phyloP scores from a whole-genome alignment of 2,113 vertebrate genomes.

The Hippolais icterina region DNA sequence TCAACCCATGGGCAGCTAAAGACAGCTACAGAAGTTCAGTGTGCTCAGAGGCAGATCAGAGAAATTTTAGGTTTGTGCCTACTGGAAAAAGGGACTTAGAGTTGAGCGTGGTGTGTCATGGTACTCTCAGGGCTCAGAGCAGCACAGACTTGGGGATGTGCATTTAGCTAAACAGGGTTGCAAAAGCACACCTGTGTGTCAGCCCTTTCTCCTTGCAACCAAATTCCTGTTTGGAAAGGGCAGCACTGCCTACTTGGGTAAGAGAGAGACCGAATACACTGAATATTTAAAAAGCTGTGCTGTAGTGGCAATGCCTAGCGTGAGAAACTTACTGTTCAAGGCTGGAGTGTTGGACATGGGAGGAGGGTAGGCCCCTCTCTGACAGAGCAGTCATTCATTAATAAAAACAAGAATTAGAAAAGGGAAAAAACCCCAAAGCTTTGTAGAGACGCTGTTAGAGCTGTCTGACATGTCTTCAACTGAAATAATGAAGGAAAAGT shows the following conservation, averaged over 20 bases:
- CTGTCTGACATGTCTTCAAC: neutral
- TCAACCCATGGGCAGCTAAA: neutral
- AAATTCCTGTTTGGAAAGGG: neutral
- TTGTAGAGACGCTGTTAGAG: neutral
- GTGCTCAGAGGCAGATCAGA: neutral
- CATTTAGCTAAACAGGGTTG: neutral
- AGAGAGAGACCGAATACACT: fast-evolving
- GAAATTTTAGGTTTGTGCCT: neutral
- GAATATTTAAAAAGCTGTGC: neutral
- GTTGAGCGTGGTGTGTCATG: fast-evolving
- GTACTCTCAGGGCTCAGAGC: neutral
- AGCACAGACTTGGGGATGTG: neutral
- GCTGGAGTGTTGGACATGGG: neutral
- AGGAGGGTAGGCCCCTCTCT: neutral
- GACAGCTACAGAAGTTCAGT: neutral
- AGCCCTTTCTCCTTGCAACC: neutral
- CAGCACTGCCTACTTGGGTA: fast-evolving
- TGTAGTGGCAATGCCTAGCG: fast-evolving
- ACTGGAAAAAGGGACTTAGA: neutral
- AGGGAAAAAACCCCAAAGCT: neutral
- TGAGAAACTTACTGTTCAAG: neutral
- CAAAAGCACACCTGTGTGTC: neutral
- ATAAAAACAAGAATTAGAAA: neutral
- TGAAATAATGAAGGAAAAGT: neutral
- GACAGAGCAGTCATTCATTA: neutral